Evolutionary conservation across 1,140 invertebrate genomes (phyloP).

Genomic region (Patella vulgata): DNA sequence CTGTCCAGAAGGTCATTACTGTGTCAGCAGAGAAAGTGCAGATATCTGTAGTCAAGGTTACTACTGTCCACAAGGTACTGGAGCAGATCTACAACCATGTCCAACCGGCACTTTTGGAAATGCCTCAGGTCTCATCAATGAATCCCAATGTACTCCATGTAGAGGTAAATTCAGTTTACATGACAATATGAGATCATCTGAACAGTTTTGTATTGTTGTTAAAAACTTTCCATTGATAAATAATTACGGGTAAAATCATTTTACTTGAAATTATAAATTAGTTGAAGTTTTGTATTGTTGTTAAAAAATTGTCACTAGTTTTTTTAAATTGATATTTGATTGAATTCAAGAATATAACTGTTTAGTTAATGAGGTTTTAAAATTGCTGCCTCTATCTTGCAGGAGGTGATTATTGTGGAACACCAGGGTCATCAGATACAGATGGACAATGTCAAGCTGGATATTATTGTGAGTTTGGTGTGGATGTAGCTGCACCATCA

Average conservation of each 20-base stretch:
- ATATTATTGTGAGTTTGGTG: constrained; percentile 61
- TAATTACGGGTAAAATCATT: no score
- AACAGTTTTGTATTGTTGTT: no score
- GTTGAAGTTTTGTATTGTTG: no score
- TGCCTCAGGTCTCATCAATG: constrained; percentile 47
- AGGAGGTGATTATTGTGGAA: constrained; percentile 55
- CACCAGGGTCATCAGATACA: constrained; percentile 48
- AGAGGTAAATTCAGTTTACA: constrained; percentile 44
- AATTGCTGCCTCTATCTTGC: not conserved
- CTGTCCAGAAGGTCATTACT: constrained; percentile 56
- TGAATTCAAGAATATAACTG: no score
- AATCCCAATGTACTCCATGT: constrained; percentile 56
- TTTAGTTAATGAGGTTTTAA: no score
- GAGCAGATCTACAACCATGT: constrained; percentile 56
- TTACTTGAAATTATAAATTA: no score
- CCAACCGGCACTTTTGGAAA: constrained; percentile 60
- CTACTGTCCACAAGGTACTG: constrained; percentile 61
- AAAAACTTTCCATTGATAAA: no score
- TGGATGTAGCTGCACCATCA: constrained; percentile 57
- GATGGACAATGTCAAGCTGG: constrained; percentile 54
- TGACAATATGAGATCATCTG: not conserved
- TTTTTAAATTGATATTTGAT: no score
- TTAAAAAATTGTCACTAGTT: no score
- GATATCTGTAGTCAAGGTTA: constrained; percentile 57
- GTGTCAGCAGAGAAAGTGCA: constrained; percentile 58